These are phyloP conservation scores for Centropus bengalensis DNA, from an alignment of 2,113 vertebrate species.

Conservation along the genomic window DNA sequence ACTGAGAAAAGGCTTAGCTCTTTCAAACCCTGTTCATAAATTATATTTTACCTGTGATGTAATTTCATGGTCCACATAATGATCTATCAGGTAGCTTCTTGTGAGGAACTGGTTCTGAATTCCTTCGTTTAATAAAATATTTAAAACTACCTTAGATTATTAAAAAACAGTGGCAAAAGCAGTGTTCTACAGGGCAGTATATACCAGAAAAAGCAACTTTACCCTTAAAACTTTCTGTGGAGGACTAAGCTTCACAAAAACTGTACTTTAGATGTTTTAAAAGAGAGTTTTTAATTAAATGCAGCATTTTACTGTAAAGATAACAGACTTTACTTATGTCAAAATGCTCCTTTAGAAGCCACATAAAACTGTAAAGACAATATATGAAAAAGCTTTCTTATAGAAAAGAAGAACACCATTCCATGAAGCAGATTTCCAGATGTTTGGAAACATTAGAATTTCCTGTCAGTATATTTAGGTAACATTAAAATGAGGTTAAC, in stretches of 20 bases:
- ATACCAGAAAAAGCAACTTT: constrained; percentile 19
- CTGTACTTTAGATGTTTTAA: constrained; percentile 52
- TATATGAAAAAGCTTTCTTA: constrained; percentile 70
- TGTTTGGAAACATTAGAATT: constrained; percentile 78
- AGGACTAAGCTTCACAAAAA: constrained; percentile 36
- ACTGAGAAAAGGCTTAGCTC: neutral
- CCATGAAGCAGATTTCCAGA: constrained; percentile 74
- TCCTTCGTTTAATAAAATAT: constrained; percentile 31
- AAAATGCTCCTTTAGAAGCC: constrained; percentile 68
- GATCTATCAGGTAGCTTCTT: neutral
- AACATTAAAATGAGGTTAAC: constrained; percentile 75
- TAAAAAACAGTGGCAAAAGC: constrained; percentile 7
- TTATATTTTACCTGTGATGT: neutral
- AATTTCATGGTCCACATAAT: neutral
- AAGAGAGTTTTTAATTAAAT: constrained; percentile 69
- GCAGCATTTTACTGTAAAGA: constrained; percentile 64
- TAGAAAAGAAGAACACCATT: constrained; percentile 62
- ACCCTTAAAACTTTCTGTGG: constrained; percentile 23
- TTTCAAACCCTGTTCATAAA: neutral
- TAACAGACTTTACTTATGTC: constrained; percentile 66
- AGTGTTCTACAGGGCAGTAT: neutral
- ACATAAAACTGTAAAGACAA: constrained; percentile 64
- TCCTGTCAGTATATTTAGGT: constrained; percentile 76
- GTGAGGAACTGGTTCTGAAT: constrained; percentile 18
- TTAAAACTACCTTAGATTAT: neutral